Evolutionary conservation across 2,888 invertebrate species (phyloP).

Genomic region (Tetragonisca angustula): DNA sequence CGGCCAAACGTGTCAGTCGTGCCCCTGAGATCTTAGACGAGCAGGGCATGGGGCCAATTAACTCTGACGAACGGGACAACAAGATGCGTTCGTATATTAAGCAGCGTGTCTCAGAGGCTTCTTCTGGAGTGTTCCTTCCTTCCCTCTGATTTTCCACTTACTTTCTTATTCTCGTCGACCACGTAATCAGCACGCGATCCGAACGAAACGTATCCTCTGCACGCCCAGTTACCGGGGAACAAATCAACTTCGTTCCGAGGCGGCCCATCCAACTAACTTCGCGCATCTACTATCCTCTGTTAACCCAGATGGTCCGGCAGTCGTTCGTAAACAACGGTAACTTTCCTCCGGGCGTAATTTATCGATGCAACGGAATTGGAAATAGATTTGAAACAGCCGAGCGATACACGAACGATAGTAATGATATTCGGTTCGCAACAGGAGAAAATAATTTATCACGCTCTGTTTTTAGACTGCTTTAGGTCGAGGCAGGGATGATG

Average conservation of each 20-base stretch:
- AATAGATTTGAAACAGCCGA: slow-evolving; percentile 26
- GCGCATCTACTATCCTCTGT: background rate
- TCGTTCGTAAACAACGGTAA: slow-evolving; percentile 31
- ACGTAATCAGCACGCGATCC: background rate
- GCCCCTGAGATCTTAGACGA: slow-evolving; percentile 51
- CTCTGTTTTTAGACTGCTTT: slow-evolving; percentile 31
- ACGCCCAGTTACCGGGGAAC: background rate
- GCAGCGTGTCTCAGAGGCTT: slow-evolving; percentile 2
- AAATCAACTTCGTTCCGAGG: background rate
- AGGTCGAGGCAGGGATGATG: background rate
- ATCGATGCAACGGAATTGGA: slow-evolving; percentile 36
- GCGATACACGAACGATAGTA: background rate
- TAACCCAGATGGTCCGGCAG: background rate
- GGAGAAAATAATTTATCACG: slow-evolving; percentile 37
- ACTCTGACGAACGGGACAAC: slow-evolving; percentile 20
- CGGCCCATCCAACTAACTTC: background rate
- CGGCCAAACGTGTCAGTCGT: slow-evolving; percentile 54
- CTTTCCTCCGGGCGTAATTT: slow-evolving; percentile 26
- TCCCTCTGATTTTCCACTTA: background rate
- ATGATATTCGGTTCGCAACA: slow-evolving; percentile 15
- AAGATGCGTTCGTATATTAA: slow-evolving; percentile 9
- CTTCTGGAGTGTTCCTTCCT: slow-evolving; percentile 26
- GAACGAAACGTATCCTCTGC: background rate
- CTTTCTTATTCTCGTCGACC: background rate
- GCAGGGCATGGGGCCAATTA: slow-evolving; percentile 64